These are phyloP conservation scores for Brachylomia viminalis DNA, from an alignment of 2,888 invertebrate species.

Conservation along the genomic window DNA sequence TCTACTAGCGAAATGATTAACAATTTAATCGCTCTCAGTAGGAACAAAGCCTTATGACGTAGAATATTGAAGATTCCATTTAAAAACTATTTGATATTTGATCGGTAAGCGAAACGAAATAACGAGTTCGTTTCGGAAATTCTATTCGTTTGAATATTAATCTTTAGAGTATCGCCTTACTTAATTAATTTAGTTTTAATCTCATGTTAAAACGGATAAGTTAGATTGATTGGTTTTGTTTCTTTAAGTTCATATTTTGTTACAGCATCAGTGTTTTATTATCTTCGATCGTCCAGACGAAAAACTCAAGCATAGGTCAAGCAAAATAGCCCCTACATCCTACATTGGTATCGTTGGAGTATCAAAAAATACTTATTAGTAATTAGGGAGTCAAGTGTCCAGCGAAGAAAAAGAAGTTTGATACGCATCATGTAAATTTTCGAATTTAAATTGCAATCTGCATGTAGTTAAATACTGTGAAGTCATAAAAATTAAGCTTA, in stretches of 20 bases:
- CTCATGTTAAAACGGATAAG: constrained; percentile 34
- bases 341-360: too few relatives aligned
- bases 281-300: too few relatives aligned
- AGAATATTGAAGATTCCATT: constrained; percentile 51
- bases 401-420: too few relatives aligned
- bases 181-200: constrained; percentile 21
- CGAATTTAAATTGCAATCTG: too few relatives aligned
- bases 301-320: too few relatives aligned
- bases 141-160: constrained; percentile 27
- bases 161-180: constrained; percentile 19
- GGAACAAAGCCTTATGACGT: constrained; percentile 10
- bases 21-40: neutral
- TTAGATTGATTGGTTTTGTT: constrained; percentile 32
- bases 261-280: too few relatives aligned
- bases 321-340: too few relatives aligned
- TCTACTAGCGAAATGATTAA: neutral
- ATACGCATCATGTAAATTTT: too few relatives aligned
- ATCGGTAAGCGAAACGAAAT: constrained; percentile 40
- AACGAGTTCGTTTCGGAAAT: constrained; percentile 33
- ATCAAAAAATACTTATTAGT: too few relatives aligned
- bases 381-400: too few relatives aligned
- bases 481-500: neutral
- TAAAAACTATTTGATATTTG: constrained; percentile 55
- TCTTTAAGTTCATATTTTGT: too few relatives aligned
- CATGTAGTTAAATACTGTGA: too few relatives aligned